Evolutionary conservation across 2,888 invertebrate genomes (phyloP), one percentile per base, ranked within the genome.

Genomic region (Aspidapion aeneum): DNA sequence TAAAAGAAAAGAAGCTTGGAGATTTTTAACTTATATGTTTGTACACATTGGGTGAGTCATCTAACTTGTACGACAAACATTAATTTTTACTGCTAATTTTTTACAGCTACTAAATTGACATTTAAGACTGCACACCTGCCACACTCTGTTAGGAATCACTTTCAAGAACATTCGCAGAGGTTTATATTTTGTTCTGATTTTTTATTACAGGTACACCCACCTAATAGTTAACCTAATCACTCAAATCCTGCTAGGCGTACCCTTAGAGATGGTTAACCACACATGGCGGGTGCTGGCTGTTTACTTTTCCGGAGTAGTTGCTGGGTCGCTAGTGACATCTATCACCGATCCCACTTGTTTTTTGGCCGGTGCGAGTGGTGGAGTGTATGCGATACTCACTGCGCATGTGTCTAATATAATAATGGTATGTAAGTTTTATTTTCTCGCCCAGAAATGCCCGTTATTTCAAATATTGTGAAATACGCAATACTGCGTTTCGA

Each of bases 21-120:
- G 98, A 73, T 98, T 90, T 78, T 73, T 97, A 55, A 91, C 94
- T 1, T 99, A 99, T 77, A 97, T 97, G 95, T 90, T 98, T 77
- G 94, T 98, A 18, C 98, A 98, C 80, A 91, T 94, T 65, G 96
- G 96, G 91, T 92, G 78, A 83, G 87, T 35, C 5, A 12, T 35
- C 12, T 35, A n/a, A n/a, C n/a, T n/a, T n/a, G n/a, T n/a, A n/a
- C n/a, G n/a, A n/a, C n/a, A n/a, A n/a, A n/a, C n/a, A n/a, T n/a
- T n/a, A n/a, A n/a, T n/a, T n/a, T n/a, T n/a, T n/a, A n/a, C n/a
- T n/a, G n/a, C n/a, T n/a, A n/a, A n/a, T n/a, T n/a, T n/a, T n/a
- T n/a, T n/a, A n/a, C n/a, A n/a, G n/a, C n/a, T n/a, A n/a, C n/a
- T n/a, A n/a, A n/a, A n/a, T n/a, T n/a, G n/a, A n/a, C n/a, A n/a